A percentile compares a stretch with the other conserved stretches of the same genome.
phyloP scores from a whole-genome alignment of 2,888 invertebrate genomes.

The Microchrysa polita region DNA sequence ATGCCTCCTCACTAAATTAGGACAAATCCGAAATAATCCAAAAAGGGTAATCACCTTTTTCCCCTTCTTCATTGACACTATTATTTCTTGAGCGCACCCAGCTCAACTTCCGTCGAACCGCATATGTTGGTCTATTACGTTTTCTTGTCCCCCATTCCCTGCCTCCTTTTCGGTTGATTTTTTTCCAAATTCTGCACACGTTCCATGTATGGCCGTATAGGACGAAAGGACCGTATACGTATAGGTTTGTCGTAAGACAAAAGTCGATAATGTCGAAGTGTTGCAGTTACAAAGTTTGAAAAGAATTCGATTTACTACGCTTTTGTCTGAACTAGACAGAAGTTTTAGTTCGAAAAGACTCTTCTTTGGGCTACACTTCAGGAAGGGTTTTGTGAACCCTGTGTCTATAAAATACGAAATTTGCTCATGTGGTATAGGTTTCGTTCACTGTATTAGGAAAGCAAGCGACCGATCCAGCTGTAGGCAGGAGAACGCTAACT shows the following conservation, averaged over 20 bases:
- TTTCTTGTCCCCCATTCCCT: too few relatives aligned
- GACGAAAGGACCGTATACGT: too few relatives aligned
- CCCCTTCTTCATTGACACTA: neutral
- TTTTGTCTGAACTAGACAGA: slow-evolving; percentile 18
- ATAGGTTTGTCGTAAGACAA: slow-evolving; percentile 5
- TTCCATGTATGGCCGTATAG: neutral
- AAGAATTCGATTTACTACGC: slow-evolving; percentile 28
- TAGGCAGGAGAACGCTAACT: too few relatives aligned
- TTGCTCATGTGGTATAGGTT: too few relatives aligned
- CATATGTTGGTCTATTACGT: too few relatives aligned
- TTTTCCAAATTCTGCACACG: slow-evolving; percentile 1
- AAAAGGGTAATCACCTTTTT: slow-evolving; percentile 1
- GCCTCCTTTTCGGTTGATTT: neutral
- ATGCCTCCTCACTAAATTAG: too few relatives aligned
- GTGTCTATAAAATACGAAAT: too few relatives aligned
- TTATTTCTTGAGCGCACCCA: too few relatives aligned
- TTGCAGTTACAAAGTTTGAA: slow-evolving; percentile 31
- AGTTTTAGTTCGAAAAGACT: neutral
- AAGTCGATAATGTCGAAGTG: slow-evolving; percentile 30
- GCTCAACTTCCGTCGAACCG: neutral
- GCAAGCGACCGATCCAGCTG: too few relatives aligned
- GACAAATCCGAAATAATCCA: neutral
- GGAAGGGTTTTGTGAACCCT: too few relatives aligned
- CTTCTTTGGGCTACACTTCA: too few relatives aligned
- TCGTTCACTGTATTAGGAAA: too few relatives aligned